Evolutionary conservation across 2,888 invertebrate genomes (phyloP), one percentile per base, ranked within the genome.

Genomic region (Odontothrips loti): DNA sequence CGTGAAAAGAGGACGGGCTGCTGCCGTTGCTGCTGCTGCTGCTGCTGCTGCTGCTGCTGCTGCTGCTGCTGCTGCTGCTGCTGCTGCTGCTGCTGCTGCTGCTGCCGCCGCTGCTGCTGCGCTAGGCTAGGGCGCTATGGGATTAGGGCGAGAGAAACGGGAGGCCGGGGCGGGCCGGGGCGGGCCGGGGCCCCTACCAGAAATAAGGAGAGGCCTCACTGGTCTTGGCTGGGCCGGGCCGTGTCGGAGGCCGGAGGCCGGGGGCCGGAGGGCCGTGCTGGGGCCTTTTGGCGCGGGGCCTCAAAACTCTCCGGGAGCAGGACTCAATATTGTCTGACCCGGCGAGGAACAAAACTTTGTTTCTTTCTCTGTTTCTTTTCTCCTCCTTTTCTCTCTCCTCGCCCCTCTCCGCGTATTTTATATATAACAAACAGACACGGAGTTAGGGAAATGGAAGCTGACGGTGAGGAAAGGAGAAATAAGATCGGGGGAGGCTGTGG

Each of bases 391-490:
- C 34, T 6, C 34, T 6, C 27, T 27, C 23, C 23, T 75, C 23
- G 27, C 23, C 27, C 23, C 8, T 27, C 27, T 17, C 17, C 58
- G 6, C 58, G 58, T 58, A 43, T 58, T 75, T 75, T 75, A 75
- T 75, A 75, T 75, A 75, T 27, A 75, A 75, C 68, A 75, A 75
- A 75, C 23, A 75, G 68, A 75, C 23, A 75, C 68, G 68, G 68
- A 75, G 68, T 75, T 75, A 75, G 68, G 68, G 68, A 75, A 75
- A 75, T 75, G 68, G 68, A 75, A 75, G 68, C 68, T 75, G 68
- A 75, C 68, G 68, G 23, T 27, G 68, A 12, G 68, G 68, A 75
- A 27, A 75, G 68, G 68, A 23, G 34, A 75, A 75, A 75, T 75
- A 75, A 75, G 68, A 75, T 12, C 58, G 58, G 58, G n/a, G 68